A percentile compares a stretch with the other conserved stretches of the same genome.
phyloP scores from a whole-genome alignment of 1,140 invertebrate genomes.

The Mamestra configurata region DNA sequence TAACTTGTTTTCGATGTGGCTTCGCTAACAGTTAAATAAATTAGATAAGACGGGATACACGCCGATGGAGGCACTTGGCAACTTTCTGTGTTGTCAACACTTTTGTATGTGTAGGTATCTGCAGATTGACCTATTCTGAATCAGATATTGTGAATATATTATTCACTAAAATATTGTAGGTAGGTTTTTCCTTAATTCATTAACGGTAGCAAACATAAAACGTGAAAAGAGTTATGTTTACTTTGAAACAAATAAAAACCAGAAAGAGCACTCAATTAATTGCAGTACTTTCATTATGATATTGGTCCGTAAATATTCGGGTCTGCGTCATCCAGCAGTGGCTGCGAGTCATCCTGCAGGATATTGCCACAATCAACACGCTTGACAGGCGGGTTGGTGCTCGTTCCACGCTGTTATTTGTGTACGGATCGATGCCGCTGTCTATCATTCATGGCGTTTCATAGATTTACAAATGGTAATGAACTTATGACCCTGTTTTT shows the following conservation, averaged over 20 bases:
- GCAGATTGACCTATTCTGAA: slow-evolving; percentile 57
- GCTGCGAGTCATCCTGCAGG: slow-evolving; percentile 12
- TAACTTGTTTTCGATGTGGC: slow-evolving; percentile 69
- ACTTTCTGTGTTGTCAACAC: slow-evolving; percentile 73
- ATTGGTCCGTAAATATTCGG: slow-evolving; percentile 10
- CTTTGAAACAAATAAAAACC: background rate
- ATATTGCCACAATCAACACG: no score
- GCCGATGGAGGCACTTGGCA: slow-evolving; percentile 69
- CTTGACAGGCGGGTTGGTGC: slow-evolving; percentile 9
- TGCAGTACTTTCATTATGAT: slow-evolving; percentile 15
- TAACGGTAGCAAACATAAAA: background rate
- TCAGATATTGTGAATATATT: slow-evolving; percentile 33
- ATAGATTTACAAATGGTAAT: background rate
- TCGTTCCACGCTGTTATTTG: background rate
- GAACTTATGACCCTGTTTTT: background rate
- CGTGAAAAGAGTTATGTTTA: background rate
- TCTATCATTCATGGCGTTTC: background rate
- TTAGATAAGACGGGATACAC: slow-evolving; percentile 74
- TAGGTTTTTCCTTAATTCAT: no score
- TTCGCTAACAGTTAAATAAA: slow-evolving; percentile 74
- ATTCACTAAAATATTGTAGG: no score
- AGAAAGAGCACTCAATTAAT: background rate
- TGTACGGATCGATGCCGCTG: slow-evolving; percentile 7
- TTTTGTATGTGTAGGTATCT: slow-evolving; percentile 62
- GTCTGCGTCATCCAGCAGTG: background rate